Evolutionary conservation across 2,113 vertebrate genomes (phyloP), one percentile per base, ranked within the genome.

Genomic region (Condylura cristata): DNA sequence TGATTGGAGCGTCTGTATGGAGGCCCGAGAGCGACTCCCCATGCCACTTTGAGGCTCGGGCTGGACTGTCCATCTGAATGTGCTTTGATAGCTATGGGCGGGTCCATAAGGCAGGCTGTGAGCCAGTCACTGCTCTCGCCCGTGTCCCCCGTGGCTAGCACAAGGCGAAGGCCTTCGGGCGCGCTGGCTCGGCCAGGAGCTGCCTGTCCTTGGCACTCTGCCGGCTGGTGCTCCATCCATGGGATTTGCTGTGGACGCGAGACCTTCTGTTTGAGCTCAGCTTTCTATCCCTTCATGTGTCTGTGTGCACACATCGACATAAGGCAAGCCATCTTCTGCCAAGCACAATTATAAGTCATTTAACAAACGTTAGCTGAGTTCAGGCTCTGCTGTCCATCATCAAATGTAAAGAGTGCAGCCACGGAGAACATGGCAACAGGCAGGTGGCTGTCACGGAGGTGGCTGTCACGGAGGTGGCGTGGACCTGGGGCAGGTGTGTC

Each of bases 91-190:
- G 39, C 61, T 24, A 3, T 4, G 13, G 30, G n/a, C 2, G 14
- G 32, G n/a, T 1, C 32, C 3, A 30, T n/a, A 30, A 26, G 30
- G 11, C 8, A 16, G 3, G 37, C 0, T 63, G 26, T 51, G 68
- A 22, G 1, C 32, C 8, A 1, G 0, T 13, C n/a, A 26, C 3
- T 18, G 13, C 9, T 16, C 30, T 17, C 3, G 1, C 66, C 51
- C 2, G 10, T 17, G 61, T 32, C 32, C 10, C 28, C 37, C 48
- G 48, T 17, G 24, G 10, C 48, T 30, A 30, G 48, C 28, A n/a
- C n/a, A n/a, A n/a, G n/a, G n/a, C n/a, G n/a, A n/a, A n/a, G n/a
- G n/a, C n/a, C n/a, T n/a, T n/a, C n/a, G n/a, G 5, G 3, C 6
- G 18, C 0, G 6, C n/a, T 44, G 8, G 37, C 72, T 37, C 32